Evolutionary conservation across 2,113 vertebrate species (phyloP).

Genomic region (Zosterops borbonicus): DNA sequence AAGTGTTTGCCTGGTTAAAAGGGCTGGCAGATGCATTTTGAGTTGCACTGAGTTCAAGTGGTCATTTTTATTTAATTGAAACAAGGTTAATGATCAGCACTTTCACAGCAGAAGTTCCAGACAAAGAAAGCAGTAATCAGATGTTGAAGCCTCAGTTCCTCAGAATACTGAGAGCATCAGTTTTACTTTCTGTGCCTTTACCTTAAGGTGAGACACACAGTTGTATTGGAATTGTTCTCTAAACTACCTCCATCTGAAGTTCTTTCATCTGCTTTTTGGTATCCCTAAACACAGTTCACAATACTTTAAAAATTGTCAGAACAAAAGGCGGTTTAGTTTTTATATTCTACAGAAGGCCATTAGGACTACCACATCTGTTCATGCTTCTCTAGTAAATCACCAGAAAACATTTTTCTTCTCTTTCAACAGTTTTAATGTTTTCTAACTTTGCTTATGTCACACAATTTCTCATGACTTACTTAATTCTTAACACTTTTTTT

Average conservation of each 20-base stretch:
- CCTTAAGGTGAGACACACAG: background rate
- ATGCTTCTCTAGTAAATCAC: background rate
- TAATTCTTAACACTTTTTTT: background rate
- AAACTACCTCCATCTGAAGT: background rate
- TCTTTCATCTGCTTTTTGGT: background rate
- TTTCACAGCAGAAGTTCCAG: background rate
- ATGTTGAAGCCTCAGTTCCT: background rate
- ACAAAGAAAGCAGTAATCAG: background rate
- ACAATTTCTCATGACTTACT: background rate
- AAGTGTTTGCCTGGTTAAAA: background rate
- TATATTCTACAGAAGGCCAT: slow-evolving; percentile 56
- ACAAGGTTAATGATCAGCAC: background rate
- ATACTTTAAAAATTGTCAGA: slow-evolving; percentile 24
- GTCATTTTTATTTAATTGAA: background rate
- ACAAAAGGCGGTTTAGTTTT: slow-evolving; percentile 34
- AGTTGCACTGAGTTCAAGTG: background rate
- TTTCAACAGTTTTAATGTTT: slow-evolving; percentile 15
- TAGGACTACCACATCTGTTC: slow-evolving; percentile 49
- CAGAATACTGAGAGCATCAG: background rate
- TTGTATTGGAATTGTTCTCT: background rate
- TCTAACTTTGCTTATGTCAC: background rate
- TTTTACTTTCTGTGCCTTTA: background rate
- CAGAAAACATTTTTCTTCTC: slow-evolving; percentile 20
- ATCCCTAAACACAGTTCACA: background rate
- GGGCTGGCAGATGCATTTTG: background rate